Percentiles rank a stretch among this genome's conserved stretches.
phyloP scores from a whole-genome alignment of 2,113 vertebrate genomes.

The Gadus chalcogrammus region DNA sequence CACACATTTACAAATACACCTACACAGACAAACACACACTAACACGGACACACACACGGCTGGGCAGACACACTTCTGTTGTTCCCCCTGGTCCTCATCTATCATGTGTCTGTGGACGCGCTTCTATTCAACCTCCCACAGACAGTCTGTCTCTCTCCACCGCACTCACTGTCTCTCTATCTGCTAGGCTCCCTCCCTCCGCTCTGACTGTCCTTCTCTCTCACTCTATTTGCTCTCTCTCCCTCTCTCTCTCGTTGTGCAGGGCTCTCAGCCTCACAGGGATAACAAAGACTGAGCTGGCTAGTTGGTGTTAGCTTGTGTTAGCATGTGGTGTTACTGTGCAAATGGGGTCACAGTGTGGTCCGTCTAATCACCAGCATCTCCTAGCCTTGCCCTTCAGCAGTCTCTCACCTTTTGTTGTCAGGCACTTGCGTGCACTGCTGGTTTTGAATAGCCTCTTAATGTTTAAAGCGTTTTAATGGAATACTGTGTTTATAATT shows the following conservation, averaged over 20 bases:
- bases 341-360: no score
- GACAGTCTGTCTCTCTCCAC: slow-evolving; percentile 26
- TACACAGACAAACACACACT: no score
- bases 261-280: slow-evolving; percentile 4
- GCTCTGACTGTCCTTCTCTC: not conserved
- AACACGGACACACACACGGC: slow-evolving; percentile 11
- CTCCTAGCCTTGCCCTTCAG: no score
- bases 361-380: no score
- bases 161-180: slow-evolving; percentile 10
- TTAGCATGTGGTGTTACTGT: not conserved
- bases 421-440: no score
- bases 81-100: slow-evolving; percentile 43
- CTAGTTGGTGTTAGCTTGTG: slow-evolving; percentile 20
- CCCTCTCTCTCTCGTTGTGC: slow-evolving; percentile 27
- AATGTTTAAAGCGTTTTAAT: no score
- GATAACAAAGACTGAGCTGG: slow-evolving; percentile 51
- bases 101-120: slow-evolving; percentile 50
- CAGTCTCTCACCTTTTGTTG: no score
- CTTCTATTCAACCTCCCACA: slow-evolving; percentile 51
- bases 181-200: not conserved
- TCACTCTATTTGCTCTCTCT: slow-evolving; percentile 13
- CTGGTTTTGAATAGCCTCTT: no score
- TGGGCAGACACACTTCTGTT: slow-evolving; percentile 50
- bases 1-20: no score
- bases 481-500: no score